Base-by-base conservation (phyloP, 2,113 vertebrate genomes). In the Epinephelus lanceolatus region DNA sequence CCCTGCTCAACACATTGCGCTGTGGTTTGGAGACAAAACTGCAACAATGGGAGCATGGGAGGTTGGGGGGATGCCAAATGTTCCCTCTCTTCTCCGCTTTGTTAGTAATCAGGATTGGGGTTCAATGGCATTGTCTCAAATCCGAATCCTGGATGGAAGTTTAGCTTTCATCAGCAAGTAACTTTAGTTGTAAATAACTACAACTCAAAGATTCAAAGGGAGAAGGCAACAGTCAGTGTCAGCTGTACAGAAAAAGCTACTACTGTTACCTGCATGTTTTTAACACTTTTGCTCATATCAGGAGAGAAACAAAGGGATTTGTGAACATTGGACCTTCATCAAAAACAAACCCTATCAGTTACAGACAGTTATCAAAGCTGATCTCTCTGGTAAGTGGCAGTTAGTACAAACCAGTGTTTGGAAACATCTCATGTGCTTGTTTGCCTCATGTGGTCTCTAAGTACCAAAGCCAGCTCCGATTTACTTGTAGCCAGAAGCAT, bases 401-500 rank as follows among this genome's bases (percentile, higher is more conserved):
- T 25, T 60, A 66, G 85, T 76, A 27, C 61, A 72, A 80, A 63
- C 19, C 45, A 60, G 8, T 67, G 55, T 56, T 78, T 81, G 68
- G 57, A 80, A 47, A 60, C 52, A 56, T 71, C 52, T 77, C 30
- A 73, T 83, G 52, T 56, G 74, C 49, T 67, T 77, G 62, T 77
- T 73, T 85, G 79, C 56, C 51, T 70, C 57, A 19, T 49, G 61
- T 45, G n/a, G 67, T 40, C 59, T 81, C 18, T 33, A 67, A 55
- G 47, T 37, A 65, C 40, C 65, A 65, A 63, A 73, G 66, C 69
- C 71, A 79, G 66, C 68, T 75, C 67, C 72, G 67, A 79, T 76
- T 45, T 85, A 82, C 45, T 18, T 57, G 78, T 61, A 82, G 71
- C 15, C 6, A 71, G 70, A 55, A 37, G 21, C 63, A 67, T 71